Conservation (phyloP, 2,113 vertebrate species). For the Tyto alba region DNA sequence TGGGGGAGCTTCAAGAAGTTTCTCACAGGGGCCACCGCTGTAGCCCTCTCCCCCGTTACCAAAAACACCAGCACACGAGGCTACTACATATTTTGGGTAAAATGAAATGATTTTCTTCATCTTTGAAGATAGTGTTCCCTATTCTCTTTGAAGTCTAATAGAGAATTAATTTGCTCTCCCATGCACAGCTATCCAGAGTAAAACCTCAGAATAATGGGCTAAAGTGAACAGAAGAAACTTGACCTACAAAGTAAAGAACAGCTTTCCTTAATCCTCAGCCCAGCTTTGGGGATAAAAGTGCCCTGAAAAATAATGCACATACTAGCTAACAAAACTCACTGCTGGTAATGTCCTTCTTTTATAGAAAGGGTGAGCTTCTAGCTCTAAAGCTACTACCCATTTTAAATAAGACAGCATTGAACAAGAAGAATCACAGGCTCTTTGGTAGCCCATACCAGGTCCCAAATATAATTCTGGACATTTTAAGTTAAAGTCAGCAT, state of each 20-base stretch:
- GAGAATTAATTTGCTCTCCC: not conserved
- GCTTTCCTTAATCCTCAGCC: not conserved
- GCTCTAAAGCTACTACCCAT: not conserved
- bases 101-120: not conserved
- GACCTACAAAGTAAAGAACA: not conserved
- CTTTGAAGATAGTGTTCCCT: not conserved
- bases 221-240: not conserved
- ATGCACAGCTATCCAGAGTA: not conserved
- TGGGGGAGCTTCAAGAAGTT: too few relatives aligned
- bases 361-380: not conserved
- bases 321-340: not conserved
- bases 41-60: too few relatives aligned
- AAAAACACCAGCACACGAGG: too few relatives aligned
- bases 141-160: not conserved
- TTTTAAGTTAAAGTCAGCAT: not conserved
- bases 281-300: not conserved
- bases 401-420: not conserved
- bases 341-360: not conserved
- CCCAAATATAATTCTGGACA: not conserved
- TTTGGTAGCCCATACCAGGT: not conserved
- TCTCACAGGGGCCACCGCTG: too few relatives aligned
- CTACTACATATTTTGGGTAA: not conserved
- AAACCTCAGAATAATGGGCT: not conserved
- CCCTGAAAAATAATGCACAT: not conserved
- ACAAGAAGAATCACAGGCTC: not conserved